Conservation (phyloP, 1,140 invertebrate genomes). For the Drosophila lacertosa region DNA sequence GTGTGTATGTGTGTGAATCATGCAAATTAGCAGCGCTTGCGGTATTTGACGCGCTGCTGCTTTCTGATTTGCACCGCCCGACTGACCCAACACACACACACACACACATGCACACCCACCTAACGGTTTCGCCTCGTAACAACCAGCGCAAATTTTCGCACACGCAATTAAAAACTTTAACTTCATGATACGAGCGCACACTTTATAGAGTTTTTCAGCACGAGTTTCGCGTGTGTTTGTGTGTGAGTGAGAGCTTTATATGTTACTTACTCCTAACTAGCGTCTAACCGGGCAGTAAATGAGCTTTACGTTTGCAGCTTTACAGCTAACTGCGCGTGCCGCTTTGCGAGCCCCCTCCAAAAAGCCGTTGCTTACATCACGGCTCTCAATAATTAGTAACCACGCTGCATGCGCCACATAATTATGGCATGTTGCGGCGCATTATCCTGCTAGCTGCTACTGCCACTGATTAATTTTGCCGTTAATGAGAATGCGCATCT, state of each 20-base stretch:
- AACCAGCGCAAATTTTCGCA: background rate
- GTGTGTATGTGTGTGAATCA: slow-evolving; percentile 18
- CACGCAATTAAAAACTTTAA: slow-evolving; percentile 41
- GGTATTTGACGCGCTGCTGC: slow-evolving; percentile 36
- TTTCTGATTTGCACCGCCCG: slow-evolving; percentile 10
- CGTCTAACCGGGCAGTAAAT: slow-evolving; percentile 23
- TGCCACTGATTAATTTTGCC: slow-evolving; percentile 25
- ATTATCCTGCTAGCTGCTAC: slow-evolving; percentile 1
- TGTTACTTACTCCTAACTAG: background rate
- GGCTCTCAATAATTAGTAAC: slow-evolving; percentile 10
- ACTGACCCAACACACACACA: slow-evolving; percentile 3
- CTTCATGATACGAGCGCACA: slow-evolving; percentile 26
- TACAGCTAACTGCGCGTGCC: background rate
- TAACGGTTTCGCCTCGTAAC: background rate
- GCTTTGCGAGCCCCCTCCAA: background rate
- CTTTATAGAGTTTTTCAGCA: slow-evolving; percentile 22
- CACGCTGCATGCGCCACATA: background rate
- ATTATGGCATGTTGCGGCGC: slow-evolving; percentile 10
- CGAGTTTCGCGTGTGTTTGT: background rate
- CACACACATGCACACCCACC: background rate
- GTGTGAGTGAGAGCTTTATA: background rate
- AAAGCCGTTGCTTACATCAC: slow-evolving; percentile 24
- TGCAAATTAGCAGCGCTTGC: slow-evolving; percentile 37
- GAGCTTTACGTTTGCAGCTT: slow-evolving; percentile 14
- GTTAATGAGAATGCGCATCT: slow-evolving; percentile 17